A percentile compares a stretch with the other conserved stretches of the same genome.
Evolutionary conservation across 2,888 invertebrate species (phyloP).

Genomic region (Crossocerus cetratus): DNA sequence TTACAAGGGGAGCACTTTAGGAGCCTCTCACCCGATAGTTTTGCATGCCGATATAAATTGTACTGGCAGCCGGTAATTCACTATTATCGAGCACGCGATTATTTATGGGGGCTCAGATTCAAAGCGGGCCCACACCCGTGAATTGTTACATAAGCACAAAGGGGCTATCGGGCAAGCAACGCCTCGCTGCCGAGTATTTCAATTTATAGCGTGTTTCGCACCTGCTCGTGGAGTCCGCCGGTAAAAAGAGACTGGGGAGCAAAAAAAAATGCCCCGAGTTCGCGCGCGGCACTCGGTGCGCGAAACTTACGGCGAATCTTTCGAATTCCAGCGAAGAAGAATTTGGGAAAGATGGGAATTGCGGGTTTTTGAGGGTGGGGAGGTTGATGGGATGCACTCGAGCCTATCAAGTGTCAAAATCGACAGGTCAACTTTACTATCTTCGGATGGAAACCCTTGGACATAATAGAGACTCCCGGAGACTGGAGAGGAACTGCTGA

Average conservation of each 20-base stretch:
- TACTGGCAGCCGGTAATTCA: neutral
- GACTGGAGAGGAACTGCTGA: too few species aligned
- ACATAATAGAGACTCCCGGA: too few species aligned
- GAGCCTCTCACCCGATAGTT: too few species aligned
- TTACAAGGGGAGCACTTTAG: too few species aligned
- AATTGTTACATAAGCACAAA: constrained; percentile 18
- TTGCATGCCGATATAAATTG: neutral
- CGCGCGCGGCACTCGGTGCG: constrained; percentile 41
- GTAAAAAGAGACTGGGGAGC: constrained; percentile 23
- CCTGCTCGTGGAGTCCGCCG: constrained; percentile 19
- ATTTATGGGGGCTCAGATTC: constrained; percentile 1
- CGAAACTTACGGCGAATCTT: constrained; percentile 63
- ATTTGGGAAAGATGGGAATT: constrained; percentile 47
- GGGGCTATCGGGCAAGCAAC: constrained; percentile 14
- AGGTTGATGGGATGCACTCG: too few species aligned
- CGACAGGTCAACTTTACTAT: too few species aligned
- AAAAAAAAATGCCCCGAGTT: constrained; percentile 41
- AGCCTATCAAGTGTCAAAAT: too few species aligned
- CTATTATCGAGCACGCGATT: neutral
- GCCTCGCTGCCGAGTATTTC: constrained; percentile 26
- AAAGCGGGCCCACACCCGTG: neutral
- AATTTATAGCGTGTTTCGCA: constrained; percentile 35
- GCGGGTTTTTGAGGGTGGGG: constrained; percentile 13
- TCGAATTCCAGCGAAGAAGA: constrained; percentile 55
- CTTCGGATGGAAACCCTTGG: too few species aligned